Percentiles rank a stretch among this genome's conserved stretches.
Evolutionary conservation across 1,140 invertebrate genomes (phyloP).

Genomic region (Brachionus paranguensis): DNA sequence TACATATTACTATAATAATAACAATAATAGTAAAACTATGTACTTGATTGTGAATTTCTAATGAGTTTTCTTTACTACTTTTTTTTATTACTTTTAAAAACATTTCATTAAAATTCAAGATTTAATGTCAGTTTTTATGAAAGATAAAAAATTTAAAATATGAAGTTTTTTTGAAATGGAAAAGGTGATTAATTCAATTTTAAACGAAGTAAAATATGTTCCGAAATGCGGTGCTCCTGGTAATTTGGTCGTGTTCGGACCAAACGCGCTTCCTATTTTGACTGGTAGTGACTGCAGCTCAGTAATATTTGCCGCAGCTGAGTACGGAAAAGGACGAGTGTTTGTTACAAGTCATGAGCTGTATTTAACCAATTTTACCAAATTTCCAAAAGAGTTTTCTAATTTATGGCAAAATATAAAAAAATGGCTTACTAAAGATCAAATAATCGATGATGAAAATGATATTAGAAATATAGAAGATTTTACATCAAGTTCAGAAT

Average conservation of each 20-base stretch:
- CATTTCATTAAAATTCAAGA: background rate
- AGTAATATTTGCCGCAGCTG: slow-evolving; percentile 7
- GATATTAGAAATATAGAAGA: background rate
- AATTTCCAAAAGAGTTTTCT: background rate
- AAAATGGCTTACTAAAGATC: background rate
- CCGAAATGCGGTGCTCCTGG: slow-evolving; percentile 14
- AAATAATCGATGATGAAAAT: background rate
- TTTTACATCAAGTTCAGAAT: background rate
- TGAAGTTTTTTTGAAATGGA: slow-evolving; percentile 19
- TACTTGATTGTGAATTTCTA: background rate
- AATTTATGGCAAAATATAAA: slow-evolving; percentile 34
- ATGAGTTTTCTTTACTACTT: background rate
- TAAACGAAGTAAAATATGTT: background rate
- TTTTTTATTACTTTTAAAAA: background rate
- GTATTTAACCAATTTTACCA: background rate
- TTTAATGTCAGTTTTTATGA: slow-evolving; percentile 3
- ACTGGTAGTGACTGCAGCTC: background rate
- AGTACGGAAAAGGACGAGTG: background rate
- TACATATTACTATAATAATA: background rate
- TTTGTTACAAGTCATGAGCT: slow-evolving; percentile 16
- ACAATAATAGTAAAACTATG: background rate
- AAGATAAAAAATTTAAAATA: background rate
- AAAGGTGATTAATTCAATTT: background rate
- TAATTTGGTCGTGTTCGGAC: background rate
- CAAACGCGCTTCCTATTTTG: background rate